Conservation (phyloP, 2,797 vertebrate species). For the Pangasius mekongensis region DNA sequence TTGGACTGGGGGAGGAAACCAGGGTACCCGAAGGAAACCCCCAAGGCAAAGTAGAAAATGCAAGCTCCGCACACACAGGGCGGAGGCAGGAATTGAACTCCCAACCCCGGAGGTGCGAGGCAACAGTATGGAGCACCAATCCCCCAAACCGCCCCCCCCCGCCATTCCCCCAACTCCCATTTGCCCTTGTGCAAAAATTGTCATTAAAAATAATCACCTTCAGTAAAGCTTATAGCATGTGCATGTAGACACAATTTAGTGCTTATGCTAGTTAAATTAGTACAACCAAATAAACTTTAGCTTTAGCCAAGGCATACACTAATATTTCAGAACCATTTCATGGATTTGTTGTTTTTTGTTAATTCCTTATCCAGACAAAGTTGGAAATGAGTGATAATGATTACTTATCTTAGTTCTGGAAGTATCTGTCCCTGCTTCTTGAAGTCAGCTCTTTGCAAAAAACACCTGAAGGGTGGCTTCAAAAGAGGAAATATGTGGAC, state of each 20-base stretch:
- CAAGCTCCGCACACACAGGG: too few species aligned
- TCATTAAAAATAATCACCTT: not conserved
- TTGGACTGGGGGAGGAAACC: too few species aligned
- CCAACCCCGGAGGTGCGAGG: too few species aligned
- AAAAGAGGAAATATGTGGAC: conserved; percentile 29
- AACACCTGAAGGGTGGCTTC: conserved; percentile 6
- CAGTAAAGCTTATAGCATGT: not conserved
- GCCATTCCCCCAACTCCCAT: too few species aligned
- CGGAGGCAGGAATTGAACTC: too few species aligned
- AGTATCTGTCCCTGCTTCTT: not conserved
- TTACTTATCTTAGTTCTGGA: not conserved
- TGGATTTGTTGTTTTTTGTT: not conserved
- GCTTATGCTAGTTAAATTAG: not conserved
- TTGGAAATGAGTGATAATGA: not conserved
- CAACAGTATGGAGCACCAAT: too few species aligned
- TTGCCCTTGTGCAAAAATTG: not conserved
- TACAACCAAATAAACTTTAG: not conserved
- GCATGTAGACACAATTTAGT: not conserved
- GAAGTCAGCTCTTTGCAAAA: not conserved
- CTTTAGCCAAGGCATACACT: too few species aligned
- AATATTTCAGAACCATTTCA: not conserved
- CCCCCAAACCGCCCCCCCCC: too few species aligned
- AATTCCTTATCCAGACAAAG: not conserved
- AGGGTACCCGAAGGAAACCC: too few species aligned
- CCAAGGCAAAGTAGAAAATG: too few species aligned